Percentiles rank a stretch among this genome's conserved stretches.
Evolutionary conservation across 2,113 vertebrate species (phyloP).

Genomic region (Ailurus styani): DNA sequence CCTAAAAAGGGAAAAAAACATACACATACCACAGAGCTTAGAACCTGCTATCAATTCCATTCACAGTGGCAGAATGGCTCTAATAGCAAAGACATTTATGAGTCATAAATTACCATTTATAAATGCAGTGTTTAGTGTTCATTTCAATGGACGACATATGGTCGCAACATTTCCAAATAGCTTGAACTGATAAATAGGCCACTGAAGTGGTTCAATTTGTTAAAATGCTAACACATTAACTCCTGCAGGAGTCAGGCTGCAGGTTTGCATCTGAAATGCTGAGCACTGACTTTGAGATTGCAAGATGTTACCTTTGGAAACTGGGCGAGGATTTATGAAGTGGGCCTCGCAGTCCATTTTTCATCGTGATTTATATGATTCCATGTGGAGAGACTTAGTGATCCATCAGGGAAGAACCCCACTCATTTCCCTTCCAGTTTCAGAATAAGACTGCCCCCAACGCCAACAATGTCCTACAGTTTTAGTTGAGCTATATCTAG

Average conservation of each 20-base stretch:
- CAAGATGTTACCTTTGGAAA: constrained; percentile 66
- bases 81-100: constrained; percentile 84
- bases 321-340: constrained; percentile 79
- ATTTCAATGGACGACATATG: constrained; percentile 85
- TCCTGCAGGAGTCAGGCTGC: constrained; percentile 68
- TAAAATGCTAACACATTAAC: constrained; percentile 82
- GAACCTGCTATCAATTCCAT: constrained; percentile 83
- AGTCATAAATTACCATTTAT: constrained; percentile 87
- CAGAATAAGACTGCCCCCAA: not conserved
- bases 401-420: constrained; percentile 68
- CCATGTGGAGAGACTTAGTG: not conserved
- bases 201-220: constrained; percentile 83
- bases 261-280: constrained; percentile 74
- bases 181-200: constrained; percentile 85
- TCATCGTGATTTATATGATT: constrained; percentile 78
- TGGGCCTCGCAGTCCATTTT: constrained; percentile 67
- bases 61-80: constrained; percentile 84
- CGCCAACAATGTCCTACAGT: not conserved
- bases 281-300: constrained; percentile 66
- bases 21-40: constrained; percentile 68
- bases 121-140: constrained; percentile 82
- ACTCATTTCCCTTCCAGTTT: not conserved
- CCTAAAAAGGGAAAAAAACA: constrained; percentile 71
- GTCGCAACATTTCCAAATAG: constrained; percentile 83
- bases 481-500: not conserved